phyloP scores from a whole-genome alignment of 2,797 vertebrate genomes.

The Microchirus variegatus region DNA sequence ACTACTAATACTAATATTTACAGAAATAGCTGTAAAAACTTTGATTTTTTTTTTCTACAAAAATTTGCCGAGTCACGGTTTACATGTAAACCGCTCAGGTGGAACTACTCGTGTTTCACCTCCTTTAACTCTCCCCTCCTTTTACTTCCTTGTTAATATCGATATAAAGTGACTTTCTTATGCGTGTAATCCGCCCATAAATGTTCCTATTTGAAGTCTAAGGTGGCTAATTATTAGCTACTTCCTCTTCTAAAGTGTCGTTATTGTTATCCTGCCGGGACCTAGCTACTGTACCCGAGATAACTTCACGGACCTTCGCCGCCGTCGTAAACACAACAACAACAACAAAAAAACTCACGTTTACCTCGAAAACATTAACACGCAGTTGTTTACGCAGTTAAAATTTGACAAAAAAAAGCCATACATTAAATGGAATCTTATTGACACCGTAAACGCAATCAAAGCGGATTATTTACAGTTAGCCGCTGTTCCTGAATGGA shows the following conservation, averaged over 20 bases:
- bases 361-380: not conserved
- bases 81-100: too few relatives aligned
- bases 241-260: not conserved
- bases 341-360: not conserved
- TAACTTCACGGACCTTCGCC: not conserved
- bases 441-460: constrained; percentile 52
- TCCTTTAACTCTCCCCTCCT: too few relatives aligned
- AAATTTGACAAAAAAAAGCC: too few relatives aligned
- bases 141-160: too few relatives aligned
- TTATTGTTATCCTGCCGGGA: not conserved
- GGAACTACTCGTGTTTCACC: too few relatives aligned
- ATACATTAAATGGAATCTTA: constrained; percentile 23
- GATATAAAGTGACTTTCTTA: too few relatives aligned
- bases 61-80: too few relatives aligned
- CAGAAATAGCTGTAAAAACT: too few relatives aligned
- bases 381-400: too few relatives aligned
- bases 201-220: not conserved
- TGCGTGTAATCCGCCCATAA: too few relatives aligned
- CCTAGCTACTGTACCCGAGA: not conserved
- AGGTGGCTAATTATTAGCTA: not conserved
- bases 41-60: too few relatives aligned
- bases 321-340: not conserved
- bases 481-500: constrained; percentile 3
- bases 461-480: constrained; percentile 43
- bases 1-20: too few relatives aligned